These are phyloP conservation scores for Cristatella mucedo DNA, from an alignment of 2,888 invertebrate species.

Conservation along the genomic window DNA sequence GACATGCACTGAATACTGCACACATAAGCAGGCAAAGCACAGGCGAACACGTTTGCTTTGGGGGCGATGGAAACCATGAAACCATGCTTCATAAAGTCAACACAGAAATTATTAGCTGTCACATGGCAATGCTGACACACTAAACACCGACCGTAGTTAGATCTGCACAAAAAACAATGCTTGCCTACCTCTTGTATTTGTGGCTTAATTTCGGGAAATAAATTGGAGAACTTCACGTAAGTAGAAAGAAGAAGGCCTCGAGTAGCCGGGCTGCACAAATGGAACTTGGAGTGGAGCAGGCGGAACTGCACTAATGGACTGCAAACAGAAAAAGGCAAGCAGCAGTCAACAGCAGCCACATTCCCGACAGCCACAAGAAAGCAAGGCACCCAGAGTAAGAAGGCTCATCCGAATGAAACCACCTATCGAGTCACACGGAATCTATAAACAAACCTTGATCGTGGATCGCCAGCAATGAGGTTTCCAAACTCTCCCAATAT, in stretches of 20 bases:
- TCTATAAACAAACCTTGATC: slow-evolving; percentile 47
- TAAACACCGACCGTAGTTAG: too few relatives aligned
- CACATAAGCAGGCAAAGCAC: too few relatives aligned
- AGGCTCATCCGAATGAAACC: not conserved
- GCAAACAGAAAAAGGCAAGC: slow-evolving; percentile 15
- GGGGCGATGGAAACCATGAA: too few relatives aligned
- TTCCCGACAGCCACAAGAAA: not conserved
- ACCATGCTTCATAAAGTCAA: too few relatives aligned
- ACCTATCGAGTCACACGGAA: not conserved
- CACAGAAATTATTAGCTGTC: too few relatives aligned
- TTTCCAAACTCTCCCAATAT: slow-evolving; percentile 98
- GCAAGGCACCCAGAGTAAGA: not conserved
- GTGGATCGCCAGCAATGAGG: slow-evolving; percentile 91
- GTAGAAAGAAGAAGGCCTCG: slow-evolving; percentile 88
- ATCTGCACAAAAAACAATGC: too few relatives aligned
- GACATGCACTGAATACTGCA: too few relatives aligned
- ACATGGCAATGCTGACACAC: too few relatives aligned
- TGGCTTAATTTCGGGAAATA: slow-evolving; percentile 92
- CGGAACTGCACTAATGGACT: slow-evolving; percentile 95
- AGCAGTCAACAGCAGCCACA: too few relatives aligned
- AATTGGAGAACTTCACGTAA: slow-evolving; percentile 95
- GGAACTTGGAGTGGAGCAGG: slow-evolving; percentile 92
- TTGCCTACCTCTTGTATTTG: slow-evolving; percentile 87
- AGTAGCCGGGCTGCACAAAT: slow-evolving; percentile 89
- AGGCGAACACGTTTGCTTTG: too few relatives aligned